Percentiles rank a stretch among this genome's conserved stretches.
These are phyloP conservation scores for Propithecus perrieri DNA, from an alignment of 2,797 vertebrate genomes.

Conservation along the genomic window DNA sequence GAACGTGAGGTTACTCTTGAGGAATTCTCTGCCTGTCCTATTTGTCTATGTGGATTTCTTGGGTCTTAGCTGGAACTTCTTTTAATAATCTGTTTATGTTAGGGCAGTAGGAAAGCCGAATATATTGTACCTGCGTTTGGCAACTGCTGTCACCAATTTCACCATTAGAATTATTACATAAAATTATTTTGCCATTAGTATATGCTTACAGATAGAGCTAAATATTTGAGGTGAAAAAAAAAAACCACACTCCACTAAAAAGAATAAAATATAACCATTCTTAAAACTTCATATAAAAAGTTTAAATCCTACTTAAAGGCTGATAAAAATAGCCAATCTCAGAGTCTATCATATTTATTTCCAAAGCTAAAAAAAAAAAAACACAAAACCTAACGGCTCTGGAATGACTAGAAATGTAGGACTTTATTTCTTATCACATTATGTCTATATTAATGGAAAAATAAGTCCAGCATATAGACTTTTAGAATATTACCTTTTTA, in stretches of 20 bases:
- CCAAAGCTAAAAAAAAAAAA: not conserved
- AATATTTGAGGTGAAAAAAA: not conserved
- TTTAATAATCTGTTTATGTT: not conserved
- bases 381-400: not conserved
- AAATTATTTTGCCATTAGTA: not conserved
- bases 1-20: not conserved
- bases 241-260: not conserved
- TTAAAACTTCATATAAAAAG: not conserved
- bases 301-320: not conserved
- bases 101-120: not conserved
- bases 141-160: not conserved
- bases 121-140: not conserved
- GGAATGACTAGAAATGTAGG: not conserved
- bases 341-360: not conserved
- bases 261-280: slow-evolving; percentile 29
- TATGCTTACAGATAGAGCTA: not conserved
- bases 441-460: not conserved
- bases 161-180: not conserved
- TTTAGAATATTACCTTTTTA: not conserved
- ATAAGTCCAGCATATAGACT: not conserved
- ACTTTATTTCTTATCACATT: not conserved
- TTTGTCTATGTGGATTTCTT: slow-evolving; percentile 6
- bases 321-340: not conserved
- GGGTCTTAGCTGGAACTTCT: not conserved
- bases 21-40: not conserved